phyloP scores from a whole-genome alignment of 2,113 vertebrate genomes.

The Bufo gargarizans region DNA sequence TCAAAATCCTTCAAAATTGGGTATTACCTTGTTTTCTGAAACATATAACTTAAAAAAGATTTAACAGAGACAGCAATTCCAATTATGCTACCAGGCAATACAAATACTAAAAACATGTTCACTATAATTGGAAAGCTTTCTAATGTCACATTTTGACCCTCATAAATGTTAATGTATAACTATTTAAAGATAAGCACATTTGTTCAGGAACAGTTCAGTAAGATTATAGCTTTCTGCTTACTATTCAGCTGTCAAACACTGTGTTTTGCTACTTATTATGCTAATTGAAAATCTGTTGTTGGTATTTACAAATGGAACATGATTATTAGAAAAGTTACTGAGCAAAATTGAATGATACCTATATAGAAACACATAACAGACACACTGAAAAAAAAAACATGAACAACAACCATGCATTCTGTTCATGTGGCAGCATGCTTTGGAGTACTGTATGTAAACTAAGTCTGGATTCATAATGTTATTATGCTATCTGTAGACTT shows the following conservation, averaged over 20 bases:
- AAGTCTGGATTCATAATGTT: not conserved
- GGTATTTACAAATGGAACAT: slow-evolving; percentile 41
- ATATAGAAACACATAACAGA: not conserved
- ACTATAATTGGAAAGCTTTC: slow-evolving; percentile 46
- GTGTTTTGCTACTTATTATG: slow-evolving; percentile 47
- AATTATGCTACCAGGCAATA: slow-evolving; percentile 42
- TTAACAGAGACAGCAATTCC: slow-evolving; percentile 14
- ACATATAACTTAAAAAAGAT: slow-evolving; percentile 38
- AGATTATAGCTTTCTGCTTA: slow-evolving; percentile 50
- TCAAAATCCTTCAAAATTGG: not conserved
- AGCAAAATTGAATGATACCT: not conserved
- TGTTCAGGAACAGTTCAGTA: slow-evolving; percentile 51
- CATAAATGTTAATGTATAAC: slow-evolving; percentile 53
- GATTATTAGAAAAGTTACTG: slow-evolving; percentile 16
- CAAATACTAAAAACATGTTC: slow-evolving; percentile 46
- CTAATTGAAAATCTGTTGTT: slow-evolving; percentile 56
- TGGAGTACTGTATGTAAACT: not conserved
- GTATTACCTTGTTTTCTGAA: slow-evolving; percentile 14
- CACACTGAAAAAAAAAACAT: not conserved
- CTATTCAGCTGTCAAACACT: slow-evolving; percentile 52
- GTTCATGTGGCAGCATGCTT: not conserved
- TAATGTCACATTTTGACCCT: slow-evolving; percentile 52
- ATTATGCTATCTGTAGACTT: not conserved
- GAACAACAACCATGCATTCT: not conserved
- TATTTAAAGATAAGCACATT: slow-evolving; percentile 53